phyloP scores from a whole-genome alignment of 2,797 vertebrate genomes.

The Coluber constrictor region DNA sequence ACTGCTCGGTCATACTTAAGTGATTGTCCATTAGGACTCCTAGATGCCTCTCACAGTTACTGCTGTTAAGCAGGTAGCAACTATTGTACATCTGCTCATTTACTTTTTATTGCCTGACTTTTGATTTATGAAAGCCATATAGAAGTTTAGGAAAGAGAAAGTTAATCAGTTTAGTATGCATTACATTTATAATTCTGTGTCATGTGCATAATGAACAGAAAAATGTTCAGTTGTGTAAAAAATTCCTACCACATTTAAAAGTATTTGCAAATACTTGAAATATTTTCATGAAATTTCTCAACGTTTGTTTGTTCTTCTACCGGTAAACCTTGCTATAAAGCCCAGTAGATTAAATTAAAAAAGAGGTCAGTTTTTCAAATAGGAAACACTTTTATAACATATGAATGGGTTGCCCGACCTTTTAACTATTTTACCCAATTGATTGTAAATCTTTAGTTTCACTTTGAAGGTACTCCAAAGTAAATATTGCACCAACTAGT shows the following conservation, averaged over 20 bases:
- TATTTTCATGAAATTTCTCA: background rate
- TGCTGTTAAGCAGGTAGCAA: too few relatives aligned
- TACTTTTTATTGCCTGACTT: background rate
- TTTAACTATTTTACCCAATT: constrained; percentile 20
- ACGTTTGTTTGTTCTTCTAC: background rate
- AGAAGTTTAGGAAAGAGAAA: background rate
- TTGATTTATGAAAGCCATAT: background rate
- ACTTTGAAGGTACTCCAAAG: constrained; percentile 15
- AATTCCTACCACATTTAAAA: background rate
- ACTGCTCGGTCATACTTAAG: too few relatives aligned
- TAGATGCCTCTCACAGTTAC: too few relatives aligned
- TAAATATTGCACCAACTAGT: constrained; percentile 13
- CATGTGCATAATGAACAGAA: too few relatives aligned
- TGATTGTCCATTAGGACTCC: too few relatives aligned
- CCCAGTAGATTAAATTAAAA: background rate
- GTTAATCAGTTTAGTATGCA: background rate
- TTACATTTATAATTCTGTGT: background rate
- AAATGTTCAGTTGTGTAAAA: background rate
- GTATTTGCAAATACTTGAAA: background rate
- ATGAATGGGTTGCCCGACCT: constrained; percentile 4
- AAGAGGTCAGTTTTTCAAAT: background rate
- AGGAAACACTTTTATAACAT: background rate
- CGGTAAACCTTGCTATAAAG: background rate
- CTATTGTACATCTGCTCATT: too few relatives aligned
- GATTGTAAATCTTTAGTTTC: background rate